Evolutionary conservation across 2,888 invertebrate species (phyloP), one percentile per base, ranked within the genome.

Genomic region (Reticulitermes lucifugus): DNA sequence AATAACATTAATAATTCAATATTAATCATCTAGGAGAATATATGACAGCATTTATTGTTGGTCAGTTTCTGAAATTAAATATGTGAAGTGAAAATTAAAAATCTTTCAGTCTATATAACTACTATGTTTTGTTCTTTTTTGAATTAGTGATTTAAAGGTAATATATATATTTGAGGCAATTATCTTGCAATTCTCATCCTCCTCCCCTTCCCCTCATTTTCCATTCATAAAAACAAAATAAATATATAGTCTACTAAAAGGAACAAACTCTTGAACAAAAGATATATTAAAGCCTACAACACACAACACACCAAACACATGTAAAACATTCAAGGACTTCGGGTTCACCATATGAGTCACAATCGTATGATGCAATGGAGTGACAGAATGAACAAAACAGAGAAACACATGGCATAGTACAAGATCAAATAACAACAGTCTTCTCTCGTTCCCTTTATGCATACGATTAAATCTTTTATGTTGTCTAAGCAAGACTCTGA

Each of bases 201-300:
- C 86, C 84, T 85, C 86, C 86, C 85, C 70, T 83, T 86, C 84
- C 83, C 85, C 81, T 84, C 79, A 79, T 65, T 60, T 75, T 43
- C 51, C 59, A 75, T n/a, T 46, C 41, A 51, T 22, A 79, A 60
- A 12, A 51, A 83, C n/a, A 46, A 83, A 81, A 79, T 29, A 79
- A 60, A 80, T 22, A 59, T 18, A 65, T 65, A 65, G 22, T 81
- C 43, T 81, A 80, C 60, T 79, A n/a, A 25, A 46, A 65, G 2
- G 9, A 41, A 46, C 43, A 35, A 35, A 35, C 41, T 35, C 43
- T 75, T 43, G 25, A 41, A 65, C 12, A 81, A n/a, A 70, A 65
- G 43, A 41, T 35, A 65, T 65, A 70, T 10, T 3, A 81, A 60
- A 70, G 81, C 81, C 81, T 65, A 81, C 81, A 70, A 81, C 81